Evolutionary conservation across 2,888 invertebrate species (phyloP).

Genomic region (Noctua janthe): DNA sequence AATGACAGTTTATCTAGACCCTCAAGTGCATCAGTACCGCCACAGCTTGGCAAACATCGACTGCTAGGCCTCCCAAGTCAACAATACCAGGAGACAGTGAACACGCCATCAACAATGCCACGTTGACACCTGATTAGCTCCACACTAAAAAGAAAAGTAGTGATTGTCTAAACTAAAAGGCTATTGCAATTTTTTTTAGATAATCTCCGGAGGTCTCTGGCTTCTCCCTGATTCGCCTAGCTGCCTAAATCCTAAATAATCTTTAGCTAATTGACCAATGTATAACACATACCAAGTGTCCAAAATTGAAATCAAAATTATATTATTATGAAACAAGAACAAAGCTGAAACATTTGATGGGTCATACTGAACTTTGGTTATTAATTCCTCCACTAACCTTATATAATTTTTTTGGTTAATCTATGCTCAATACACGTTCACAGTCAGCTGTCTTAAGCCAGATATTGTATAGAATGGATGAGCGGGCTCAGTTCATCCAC

Average conservation of each 20-base stretch:
- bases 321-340: background rate
- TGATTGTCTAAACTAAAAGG: background rate
- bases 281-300: background rate
- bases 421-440: background rate
- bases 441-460: background rate
- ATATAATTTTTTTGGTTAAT: background rate
- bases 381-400: constrained; percentile 14
- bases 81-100: background rate
- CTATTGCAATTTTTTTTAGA: background rate
- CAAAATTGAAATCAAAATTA: background rate
- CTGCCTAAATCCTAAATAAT: background rate
- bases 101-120: background rate
- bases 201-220: background rate
- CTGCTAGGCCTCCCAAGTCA: background rate
- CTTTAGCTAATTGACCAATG: background rate
- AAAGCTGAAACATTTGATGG: background rate
- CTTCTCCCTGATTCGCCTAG: background rate
- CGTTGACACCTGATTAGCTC: background rate
- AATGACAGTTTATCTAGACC: background rate
- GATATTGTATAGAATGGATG: background rate
- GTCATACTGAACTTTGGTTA: background rate
- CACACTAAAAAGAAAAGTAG: background rate
- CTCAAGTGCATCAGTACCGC: background rate
- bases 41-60: background rate
- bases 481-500: background rate